A percentile compares a stretch with the other conserved stretches of the same genome.
Conservation (phyloP, 2,113 vertebrate species). For the Leucopternis melanops region DNA sequence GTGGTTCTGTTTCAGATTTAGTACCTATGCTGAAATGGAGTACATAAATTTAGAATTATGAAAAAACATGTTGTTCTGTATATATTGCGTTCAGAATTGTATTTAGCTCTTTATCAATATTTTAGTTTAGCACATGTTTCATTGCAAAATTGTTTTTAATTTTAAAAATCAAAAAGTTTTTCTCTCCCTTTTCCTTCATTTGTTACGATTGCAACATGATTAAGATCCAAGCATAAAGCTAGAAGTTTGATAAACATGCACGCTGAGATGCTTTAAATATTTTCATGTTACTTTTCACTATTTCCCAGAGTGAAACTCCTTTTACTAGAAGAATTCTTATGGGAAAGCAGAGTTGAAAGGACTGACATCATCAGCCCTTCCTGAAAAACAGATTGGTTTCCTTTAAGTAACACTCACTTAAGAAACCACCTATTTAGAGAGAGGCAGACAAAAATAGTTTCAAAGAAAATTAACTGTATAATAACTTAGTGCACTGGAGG, state of each 20-base stretch:
- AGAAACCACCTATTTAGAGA: slow-evolving; percentile 56
- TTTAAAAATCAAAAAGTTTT: not conserved
- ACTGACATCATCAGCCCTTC: slow-evolving; percentile 44
- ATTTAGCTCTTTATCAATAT: not conserved
- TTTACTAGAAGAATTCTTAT: slow-evolving; percentile 58
- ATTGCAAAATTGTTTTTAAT: not conserved
- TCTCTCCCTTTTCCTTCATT: not conserved
- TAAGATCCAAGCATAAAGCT: not conserved
- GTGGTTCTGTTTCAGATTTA: slow-evolving; percentile 50
- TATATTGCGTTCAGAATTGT: not conserved
- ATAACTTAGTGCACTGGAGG: not conserved
- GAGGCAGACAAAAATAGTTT: slow-evolving; percentile 50
- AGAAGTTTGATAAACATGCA: not conserved
- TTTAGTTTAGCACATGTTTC: not conserved
- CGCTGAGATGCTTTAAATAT: slow-evolving; percentile 48
- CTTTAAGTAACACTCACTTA: slow-evolving; percentile 65
- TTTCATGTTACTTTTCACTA: slow-evolving; percentile 46
- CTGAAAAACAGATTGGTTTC: slow-evolving; percentile 66
- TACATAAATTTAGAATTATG: not conserved
- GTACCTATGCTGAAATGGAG: slow-evolving; percentile 3
- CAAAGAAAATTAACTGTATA: slow-evolving; percentile 26
- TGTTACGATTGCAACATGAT: not conserved
- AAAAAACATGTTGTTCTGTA: not conserved
- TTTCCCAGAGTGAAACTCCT: slow-evolving; percentile 64
- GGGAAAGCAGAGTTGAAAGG: slow-evolving; percentile 58